Evolutionary conservation across 2,113 vertebrate species (phyloP), one percentile per base, ranked within the genome.

Genomic region (Notiomystis cincta): DNA sequence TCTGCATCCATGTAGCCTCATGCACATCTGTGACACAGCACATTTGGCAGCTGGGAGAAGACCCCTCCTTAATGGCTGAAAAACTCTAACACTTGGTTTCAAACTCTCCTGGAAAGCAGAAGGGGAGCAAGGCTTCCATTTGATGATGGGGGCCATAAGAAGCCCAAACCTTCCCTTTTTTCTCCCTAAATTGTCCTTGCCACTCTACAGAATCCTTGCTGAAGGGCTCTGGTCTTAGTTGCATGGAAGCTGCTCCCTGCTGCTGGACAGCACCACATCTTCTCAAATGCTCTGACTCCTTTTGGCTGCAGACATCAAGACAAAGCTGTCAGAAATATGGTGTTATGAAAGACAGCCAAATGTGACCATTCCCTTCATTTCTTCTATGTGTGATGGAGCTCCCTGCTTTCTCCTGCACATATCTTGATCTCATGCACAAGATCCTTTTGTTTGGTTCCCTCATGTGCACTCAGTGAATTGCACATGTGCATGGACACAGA

Each of bases 1-100:
- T 53, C 65, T 79, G 53, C 35, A 60, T 27, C 44, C 53, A 71
- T 0, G 0, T n/a, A 77, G 42, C 42, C 56, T 12, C 45, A 15
- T 2, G 40, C 3, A 13, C 0, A 2, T 28, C 58, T 76, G 40
- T 0, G 1, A 83, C 50, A 45, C 33, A 67, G 48, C 13, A 25
- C 35, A 12, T 87, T 58, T 40, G 33, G 42, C 45, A 57, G 18
- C 9, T 47, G 15, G 51, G 33, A 60, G 30, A 65, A 69, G 4
- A 44, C 10, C 20, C 18, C 13, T 76, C 33, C 33, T 62, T 56
- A 45, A 50, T 28, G 33, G n/a, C n/a, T 62, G 51, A 86, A 90
- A 83, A n/a, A 18, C 19, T 73, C 1, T 28, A 80, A 62, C 13
- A 42, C 25, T 47, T 57, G 21, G 9, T 62, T 89, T 84, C 51